Evolutionary conservation across 2,797 vertebrate genomes (phyloP), one percentile per base, ranked within the genome.

Genomic region (Muscicapa comitata): DNA sequence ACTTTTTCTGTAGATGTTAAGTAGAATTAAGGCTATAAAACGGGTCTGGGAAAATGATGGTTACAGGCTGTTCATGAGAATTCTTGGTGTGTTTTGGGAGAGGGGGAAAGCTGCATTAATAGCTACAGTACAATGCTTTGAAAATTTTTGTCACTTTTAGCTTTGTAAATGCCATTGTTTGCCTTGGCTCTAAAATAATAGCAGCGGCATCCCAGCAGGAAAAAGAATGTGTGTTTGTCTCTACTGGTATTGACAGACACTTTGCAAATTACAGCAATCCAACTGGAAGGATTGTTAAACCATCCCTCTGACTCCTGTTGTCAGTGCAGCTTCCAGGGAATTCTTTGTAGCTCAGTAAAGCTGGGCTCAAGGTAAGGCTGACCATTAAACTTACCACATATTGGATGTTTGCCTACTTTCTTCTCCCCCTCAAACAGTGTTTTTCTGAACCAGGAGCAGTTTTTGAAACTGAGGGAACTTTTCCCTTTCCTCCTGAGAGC

Each of bases 311-410:
- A 21, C 26, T 68, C 19, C 29, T 80, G 8, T 25, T 92, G 11
- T 31, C 38, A 43, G 42, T 40, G 38, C 38, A 84, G 43, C 5
- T 5, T 35, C 51, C 63, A 79, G 31, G 51, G 16, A 68, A 76
- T 77, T 81, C 17, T 90, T 63, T 45, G 19, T 65, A 62, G 42
- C 70, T 90, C 1, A 1, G 0, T 74, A 33, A 71, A 58, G 10
- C 50, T 75, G 42, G 21, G 13, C 4, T 43, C n/a, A 25, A 67
- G 16, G 5, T 67, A 53, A 45, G 9, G 29, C 40, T 75, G n/a
- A 45, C 23, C 1, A 1, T 20, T 51, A 20, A 31, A 61, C 5
- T 90, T 61, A 11, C 0, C 38, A 35, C 4, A 7, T 1, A 0
- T 8, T 20, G 2, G 7, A 33, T 66, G 23, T 31, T 68, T 90